Evolutionary conservation across 1,140 invertebrate species (phyloP).

Genomic region (Bombus ignitus): DNA sequence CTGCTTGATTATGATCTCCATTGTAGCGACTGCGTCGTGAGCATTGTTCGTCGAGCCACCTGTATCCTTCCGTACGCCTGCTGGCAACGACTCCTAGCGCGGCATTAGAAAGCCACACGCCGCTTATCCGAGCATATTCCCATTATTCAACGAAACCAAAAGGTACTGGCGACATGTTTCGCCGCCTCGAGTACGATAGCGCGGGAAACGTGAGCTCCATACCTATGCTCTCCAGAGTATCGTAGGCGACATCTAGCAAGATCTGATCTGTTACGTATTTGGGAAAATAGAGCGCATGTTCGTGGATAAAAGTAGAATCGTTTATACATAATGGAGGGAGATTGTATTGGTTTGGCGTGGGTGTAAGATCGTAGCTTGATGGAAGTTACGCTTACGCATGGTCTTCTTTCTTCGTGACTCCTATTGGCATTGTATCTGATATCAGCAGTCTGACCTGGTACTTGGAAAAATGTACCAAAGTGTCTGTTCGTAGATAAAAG

Average conservation of each 20-base stretch:
- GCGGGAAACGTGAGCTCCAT: slow-evolving; percentile 6
- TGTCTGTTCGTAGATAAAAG: no score
- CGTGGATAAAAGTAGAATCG: not conserved
- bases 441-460: no score
- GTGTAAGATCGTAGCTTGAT: not conserved
- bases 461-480: no score
- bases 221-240: not conserved
- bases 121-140: slow-evolving; percentile 32
- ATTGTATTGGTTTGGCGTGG: not conserved
- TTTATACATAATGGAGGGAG: not conserved
- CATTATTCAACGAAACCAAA: slow-evolving; percentile 42
- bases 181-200: slow-evolving; percentile 16
- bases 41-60: slow-evolving; percentile 73
- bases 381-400: not conserved
- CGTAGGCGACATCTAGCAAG: not conserved
- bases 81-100: not conserved
- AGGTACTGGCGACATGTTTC: slow-evolving; percentile 7
- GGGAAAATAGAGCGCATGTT: not conserved
- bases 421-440: no score
- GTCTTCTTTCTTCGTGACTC: no score
- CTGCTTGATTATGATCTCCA: slow-evolving; percentile 77
- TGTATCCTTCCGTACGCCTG: slow-evolving; percentile 42
- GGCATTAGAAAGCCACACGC: slow-evolving; percentile 34
- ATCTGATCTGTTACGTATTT: not conserved
- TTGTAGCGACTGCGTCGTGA: slow-evolving; percentile 72